Percentiles rank a stretch among this genome's conserved stretches.
Evolutionary conservation across 1,140 invertebrate species (phyloP).

Genomic region (Conus betulinus): DNA sequence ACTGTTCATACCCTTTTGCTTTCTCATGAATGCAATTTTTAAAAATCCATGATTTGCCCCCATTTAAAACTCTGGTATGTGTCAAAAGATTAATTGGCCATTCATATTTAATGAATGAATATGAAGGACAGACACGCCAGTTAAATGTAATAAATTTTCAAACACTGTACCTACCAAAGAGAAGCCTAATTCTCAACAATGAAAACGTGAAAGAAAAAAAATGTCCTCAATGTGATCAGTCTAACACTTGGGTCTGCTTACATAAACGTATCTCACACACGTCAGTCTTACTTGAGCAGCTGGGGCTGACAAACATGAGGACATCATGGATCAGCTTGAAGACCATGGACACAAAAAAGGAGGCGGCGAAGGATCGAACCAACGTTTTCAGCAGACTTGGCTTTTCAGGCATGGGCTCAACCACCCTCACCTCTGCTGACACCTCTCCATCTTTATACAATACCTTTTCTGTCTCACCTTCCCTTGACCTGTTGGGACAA

Average conservation of each 20-base stretch:
- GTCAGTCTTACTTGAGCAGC: conserved; percentile 71
- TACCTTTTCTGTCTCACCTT: conserved; percentile 5
- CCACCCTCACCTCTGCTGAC: conserved; percentile 59
- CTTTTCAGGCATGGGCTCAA: conserved; percentile 44
- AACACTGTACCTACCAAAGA: background rate
- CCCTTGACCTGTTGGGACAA: background rate
- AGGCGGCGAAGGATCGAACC: conserved; percentile 70
- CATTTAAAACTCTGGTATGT: no score
- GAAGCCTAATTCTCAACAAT: background rate
- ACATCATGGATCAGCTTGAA: conserved; percentile 84
- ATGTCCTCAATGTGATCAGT: background rate
- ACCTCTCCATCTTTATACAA: conserved; percentile 44
- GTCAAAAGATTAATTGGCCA: no score
- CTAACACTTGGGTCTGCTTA: no score
- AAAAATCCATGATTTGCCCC: no score
- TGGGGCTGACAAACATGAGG: conserved; percentile 91
- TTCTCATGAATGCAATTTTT: no score
- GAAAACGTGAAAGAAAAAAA: no score
- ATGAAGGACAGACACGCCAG: no score
- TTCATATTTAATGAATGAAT: no score
- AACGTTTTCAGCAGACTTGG: conserved; percentile 76
- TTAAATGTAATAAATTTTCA: no score
- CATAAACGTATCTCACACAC: background rate
- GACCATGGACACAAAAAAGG: conserved; percentile 63
- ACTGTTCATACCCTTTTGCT: no score